These are phyloP conservation scores for Camponotus fellah DNA, from an alignment of 2,888 invertebrate species.

Conservation along the genomic window DNA sequence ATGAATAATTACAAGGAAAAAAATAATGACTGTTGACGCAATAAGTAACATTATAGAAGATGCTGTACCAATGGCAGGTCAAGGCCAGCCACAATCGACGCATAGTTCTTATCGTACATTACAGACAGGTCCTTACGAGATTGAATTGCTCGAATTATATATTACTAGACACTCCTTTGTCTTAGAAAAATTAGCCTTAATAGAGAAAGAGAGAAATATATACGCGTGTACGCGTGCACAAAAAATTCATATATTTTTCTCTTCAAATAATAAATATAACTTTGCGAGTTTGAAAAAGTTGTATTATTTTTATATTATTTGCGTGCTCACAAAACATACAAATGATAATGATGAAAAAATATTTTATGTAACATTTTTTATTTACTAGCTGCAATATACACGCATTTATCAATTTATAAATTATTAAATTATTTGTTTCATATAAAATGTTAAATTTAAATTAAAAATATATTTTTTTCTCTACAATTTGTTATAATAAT, in stretches of 20 bases:
- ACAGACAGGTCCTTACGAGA: neutral
- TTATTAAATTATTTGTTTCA: no score
- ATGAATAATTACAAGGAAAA: neutral
- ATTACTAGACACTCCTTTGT: slow-evolving; percentile 26
- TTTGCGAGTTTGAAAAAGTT: neutral
- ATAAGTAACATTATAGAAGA: neutral
- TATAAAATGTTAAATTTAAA: no score
- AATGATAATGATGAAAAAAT: no score
- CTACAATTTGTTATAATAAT: no score
- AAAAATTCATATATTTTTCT: no score
- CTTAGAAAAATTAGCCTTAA: neutral
- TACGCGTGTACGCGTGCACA: no score
- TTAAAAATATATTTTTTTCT: no score
- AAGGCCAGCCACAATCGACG: slow-evolving; percentile 14
- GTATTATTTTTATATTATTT: no score
- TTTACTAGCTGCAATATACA: neutral
- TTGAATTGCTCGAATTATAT: slow-evolving; percentile 36
- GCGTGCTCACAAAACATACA: no score
- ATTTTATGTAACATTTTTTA: neutral
- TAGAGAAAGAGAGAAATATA: neutral
- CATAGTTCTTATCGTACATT: neutral
- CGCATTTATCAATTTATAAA: no score
- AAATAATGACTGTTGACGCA: neutral
- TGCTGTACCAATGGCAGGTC: slow-evolving; percentile 36
- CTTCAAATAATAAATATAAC: neutral